Base-by-base conservation (phyloP, 30 jellyfish, hydroid and myxozoan species). In the Catostylus mosaicus region DNA sequence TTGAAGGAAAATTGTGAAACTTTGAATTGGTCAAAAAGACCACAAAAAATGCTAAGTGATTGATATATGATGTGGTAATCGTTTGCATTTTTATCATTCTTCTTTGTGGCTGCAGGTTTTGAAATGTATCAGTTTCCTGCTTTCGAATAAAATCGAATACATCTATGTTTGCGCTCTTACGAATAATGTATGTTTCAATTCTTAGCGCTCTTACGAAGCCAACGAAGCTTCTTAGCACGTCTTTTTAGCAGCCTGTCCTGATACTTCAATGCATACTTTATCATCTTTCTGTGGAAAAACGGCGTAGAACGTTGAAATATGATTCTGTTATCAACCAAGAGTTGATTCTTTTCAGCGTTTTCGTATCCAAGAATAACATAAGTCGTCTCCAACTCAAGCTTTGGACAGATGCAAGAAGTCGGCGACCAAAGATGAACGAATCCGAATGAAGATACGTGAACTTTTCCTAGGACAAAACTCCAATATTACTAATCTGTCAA, bases 351-450 rank as follows among this genome's bases (percentile, higher is more conserved):
- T 27, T 69, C 30, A 11, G 57, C 75, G 57, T 56, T 38, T 47
- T 83, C 86, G 29, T 52, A 35, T 22, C 93, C 93, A 29, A 83
- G 59, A 18, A 83, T 68, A 71, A 68, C 14, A 60, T 83, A 83
- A 0, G 77, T 40, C 38, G 36, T 45, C 46, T 70, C 93, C 51
- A 83, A 40, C 34, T 69, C 45, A 26, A 83, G 51, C 24, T 40
- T 38, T 9, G 86, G 86, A 60, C 93, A 83, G 51, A 57, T 30
- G 67, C 93, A 83, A 20, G 73, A 24, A 18, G 73, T 36, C 9
- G 52, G 11, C 0, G 93, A 83, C 73, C 70, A 54, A 4, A 83
- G 67, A 18, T 71, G 61, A 2, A 67, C 63, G 63, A 5, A 33
- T 24, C 86, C 81, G 2, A 84, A 63, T 0, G 0, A 19, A 2